Evolutionary conservation across 2,888 invertebrate species (phyloP).

Genomic region (Ariolimax columbianus): DNA sequence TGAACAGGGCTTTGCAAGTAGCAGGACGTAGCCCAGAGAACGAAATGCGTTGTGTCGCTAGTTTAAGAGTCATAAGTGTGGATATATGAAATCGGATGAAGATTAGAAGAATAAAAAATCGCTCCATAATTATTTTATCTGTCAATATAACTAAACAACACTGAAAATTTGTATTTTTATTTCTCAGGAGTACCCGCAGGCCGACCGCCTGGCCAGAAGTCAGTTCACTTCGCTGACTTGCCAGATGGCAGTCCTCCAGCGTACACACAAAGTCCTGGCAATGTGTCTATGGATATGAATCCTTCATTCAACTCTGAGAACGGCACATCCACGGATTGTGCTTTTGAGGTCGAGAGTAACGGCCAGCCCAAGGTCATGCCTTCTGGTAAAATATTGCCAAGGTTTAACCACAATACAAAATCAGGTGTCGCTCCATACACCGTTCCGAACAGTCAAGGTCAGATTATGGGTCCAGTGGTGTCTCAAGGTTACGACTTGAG

Average conservation of each 20-base stretch:
- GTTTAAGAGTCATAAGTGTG: no score
- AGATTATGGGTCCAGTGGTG: conserved; percentile 28
- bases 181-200: conserved; percentile 2
- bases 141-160: no score
- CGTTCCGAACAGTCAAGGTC: conserved; percentile 63
- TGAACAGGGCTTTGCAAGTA: no score
- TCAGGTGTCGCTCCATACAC: conserved; percentile 73
- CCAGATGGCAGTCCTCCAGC: conserved; percentile 43
- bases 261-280: conserved; percentile 14
- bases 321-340: conserved; percentile 17
- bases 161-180: neutral
- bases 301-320: conserved; percentile 8
- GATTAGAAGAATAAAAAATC: no score
- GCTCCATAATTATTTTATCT: no score
- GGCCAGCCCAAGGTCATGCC: conserved; percentile 57
- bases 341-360: conserved; percentile 33
- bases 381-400: conserved; percentile 66
- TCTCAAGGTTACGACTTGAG: conserved; percentile 52
- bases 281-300: conserved; percentile 19
- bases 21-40: no score
- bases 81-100: no score
- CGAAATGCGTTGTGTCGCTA: no score
- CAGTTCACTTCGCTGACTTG: conserved; percentile 48
- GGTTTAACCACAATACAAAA: conserved; percentile 59
- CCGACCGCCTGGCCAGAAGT: conserved; percentile 36